A percentile compares a stretch with the other conserved stretches of the same genome.
phyloP scores from a whole-genome alignment of 2,888 invertebrate genomes.

The Drosophila phalerata region DNA sequence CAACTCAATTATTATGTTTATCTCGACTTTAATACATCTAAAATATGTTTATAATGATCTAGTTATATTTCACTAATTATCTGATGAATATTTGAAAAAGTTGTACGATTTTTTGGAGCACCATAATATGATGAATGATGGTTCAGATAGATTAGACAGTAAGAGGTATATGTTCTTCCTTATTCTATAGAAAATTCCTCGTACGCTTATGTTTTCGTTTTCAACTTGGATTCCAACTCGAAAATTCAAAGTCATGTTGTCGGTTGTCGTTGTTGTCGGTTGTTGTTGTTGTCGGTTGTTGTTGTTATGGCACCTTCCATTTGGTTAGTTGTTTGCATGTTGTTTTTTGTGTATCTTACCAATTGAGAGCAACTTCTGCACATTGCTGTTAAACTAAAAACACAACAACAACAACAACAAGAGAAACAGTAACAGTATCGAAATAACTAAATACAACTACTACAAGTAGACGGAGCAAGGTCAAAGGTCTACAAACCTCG shows the following conservation, averaged over 20 bases:
- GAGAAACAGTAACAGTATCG: conserved; percentile 35
- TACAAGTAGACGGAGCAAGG: conserved; percentile 67
- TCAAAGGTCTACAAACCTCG: conserved; percentile 77
- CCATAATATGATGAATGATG: background rate
- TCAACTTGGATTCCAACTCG: conserved; percentile 20
- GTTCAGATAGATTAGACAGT: background rate
- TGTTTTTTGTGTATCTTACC: conserved; percentile 68
- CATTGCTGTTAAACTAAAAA: conserved; percentile 49
- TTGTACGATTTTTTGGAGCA: background rate
- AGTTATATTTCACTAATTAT: background rate
- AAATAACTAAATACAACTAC: conserved; percentile 51
- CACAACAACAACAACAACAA: conserved; percentile 36
- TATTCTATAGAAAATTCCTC: too few species aligned
- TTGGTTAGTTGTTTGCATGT: conserved; percentile 31
- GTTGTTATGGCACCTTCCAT: conserved; percentile 34
- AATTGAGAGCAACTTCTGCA: conserved; percentile 78
- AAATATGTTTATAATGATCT: too few species aligned
- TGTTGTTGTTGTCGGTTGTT: conserved; percentile 29
- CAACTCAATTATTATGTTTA: too few species aligned
- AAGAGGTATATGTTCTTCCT: too few species aligned
- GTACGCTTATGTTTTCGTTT: conserved; percentile 11
- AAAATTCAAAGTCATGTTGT: conserved; percentile 44
- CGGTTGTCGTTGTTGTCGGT: conserved; percentile 33
- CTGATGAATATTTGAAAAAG: background rate
- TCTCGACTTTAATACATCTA: too few species aligned